These are phyloP conservation scores for Protonemura montana DNA, from an alignment of 2,888 invertebrate genomes.

Conservation along the genomic window DNA sequence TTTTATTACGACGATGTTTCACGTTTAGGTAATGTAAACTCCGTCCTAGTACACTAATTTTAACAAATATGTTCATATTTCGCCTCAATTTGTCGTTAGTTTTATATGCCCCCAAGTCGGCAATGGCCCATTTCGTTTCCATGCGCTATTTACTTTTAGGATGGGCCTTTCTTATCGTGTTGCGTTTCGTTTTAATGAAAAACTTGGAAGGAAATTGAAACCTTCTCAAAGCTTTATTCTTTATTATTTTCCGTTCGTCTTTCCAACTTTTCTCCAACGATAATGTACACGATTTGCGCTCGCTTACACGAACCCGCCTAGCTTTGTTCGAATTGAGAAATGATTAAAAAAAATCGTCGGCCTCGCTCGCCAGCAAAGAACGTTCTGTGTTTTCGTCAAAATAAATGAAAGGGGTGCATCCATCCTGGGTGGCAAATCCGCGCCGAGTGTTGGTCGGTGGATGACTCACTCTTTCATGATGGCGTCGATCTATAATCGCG, in stretches of 20 bases:
- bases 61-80: neutral
- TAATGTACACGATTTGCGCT: neutral
- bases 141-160: neutral
- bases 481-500: neutral
- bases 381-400: neutral
- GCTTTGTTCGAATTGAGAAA: neutral
- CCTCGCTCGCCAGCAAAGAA: neutral
- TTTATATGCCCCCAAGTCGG: neutral
- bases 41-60: neutral
- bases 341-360: neutral
- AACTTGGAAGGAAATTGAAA: neutral
- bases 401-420: neutral
- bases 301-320: neutral
- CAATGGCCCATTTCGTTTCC: neutral
- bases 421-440: neutral
- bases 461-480: neutral
- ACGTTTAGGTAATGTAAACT: neutral
- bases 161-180: neutral
- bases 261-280: neutral
- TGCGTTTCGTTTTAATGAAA: slow-evolving; percentile 3
- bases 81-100: neutral
- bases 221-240: neutral
- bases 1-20: neutral
- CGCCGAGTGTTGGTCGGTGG: neutral
- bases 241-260: neutral